phyloP scores from a whole-genome alignment of 2,797 vertebrate genomes.

The Apogon hyalosoma region DNA sequence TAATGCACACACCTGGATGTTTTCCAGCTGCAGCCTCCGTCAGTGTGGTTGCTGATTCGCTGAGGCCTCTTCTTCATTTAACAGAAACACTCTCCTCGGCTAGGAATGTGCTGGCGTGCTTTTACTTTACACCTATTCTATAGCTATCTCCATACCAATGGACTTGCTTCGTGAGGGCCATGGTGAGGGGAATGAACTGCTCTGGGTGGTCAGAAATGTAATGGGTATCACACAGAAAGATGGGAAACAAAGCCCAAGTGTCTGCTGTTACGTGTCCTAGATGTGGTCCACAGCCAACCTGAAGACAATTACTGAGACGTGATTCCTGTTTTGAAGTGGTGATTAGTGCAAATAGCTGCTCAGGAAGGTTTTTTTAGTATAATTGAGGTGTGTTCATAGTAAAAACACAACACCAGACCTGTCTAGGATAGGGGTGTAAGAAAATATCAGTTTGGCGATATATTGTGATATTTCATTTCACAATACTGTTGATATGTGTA shows the following conservation, averaged over 20 bases:
- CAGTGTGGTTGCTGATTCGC: conserved; percentile 21
- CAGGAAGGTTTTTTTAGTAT: conserved; percentile 14
- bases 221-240: conserved; percentile 53
- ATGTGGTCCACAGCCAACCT: conserved; percentile 60
- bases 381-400: conserved; percentile 51
- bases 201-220: conserved; percentile 62
- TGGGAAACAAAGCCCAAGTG: conserved; percentile 36
- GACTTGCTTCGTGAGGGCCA: conserved; percentile 27
- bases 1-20: conserved; percentile 41
- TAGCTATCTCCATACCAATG: conserved; percentile 49
- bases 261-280: conserved; percentile 49
- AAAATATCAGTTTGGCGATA: no score
- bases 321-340: conserved; percentile 62
- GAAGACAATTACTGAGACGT: conserved; percentile 66
- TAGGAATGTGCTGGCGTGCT: conserved; percentile 27
- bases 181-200: conserved; percentile 54
- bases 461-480: no score
- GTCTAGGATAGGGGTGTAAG: no score
- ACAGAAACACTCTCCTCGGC: conserved; percentile 13
- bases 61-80: conserved; percentile 8
- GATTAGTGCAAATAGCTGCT: conserved; percentile 64
- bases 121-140: conserved; percentile 22
- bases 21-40: conserved; percentile 23
- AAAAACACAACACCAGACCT: conserved; percentile 34
- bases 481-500: no score